Percentiles rank a stretch among this genome's conserved stretches.
Conservation (phyloP, 2,113 vertebrate species). For the Atherinomorus stipes region DNA sequence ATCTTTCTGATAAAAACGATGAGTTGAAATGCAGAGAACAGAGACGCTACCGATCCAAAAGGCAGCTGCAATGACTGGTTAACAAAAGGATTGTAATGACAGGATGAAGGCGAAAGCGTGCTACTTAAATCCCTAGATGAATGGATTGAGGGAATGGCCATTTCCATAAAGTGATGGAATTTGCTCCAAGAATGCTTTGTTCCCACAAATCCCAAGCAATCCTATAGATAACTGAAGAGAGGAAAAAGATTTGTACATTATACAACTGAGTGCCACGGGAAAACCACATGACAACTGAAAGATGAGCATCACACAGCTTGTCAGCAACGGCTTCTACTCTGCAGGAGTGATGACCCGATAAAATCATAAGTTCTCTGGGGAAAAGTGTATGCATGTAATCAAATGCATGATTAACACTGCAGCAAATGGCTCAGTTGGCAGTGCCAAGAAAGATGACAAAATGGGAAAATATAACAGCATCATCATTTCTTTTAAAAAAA, state of each 20-base stretch:
- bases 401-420: conserved; percentile 64
- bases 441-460: conserved; percentile 14
- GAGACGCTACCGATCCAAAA: conserved; percentile 16
- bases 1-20: conserved; percentile 29
- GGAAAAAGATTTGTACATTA: conserved; percentile 45
- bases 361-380: conserved; percentile 57
- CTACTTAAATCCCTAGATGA: conserved; percentile 60
- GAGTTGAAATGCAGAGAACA: conserved; percentile 26
- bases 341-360: conserved; percentile 62
- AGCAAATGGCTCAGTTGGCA: conserved; percentile 68
- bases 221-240: conserved; percentile 49
- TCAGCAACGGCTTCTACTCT: conserved; percentile 40
- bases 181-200: conserved; percentile 43
- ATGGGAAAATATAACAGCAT: conserved; percentile 32
- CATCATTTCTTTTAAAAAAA: neutral
- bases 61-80: conserved; percentile 17
- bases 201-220: conserved; percentile 61
- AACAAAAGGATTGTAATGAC: conserved; percentile 50
- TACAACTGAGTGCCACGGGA: conserved; percentile 30
- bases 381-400: conserved; percentile 56
- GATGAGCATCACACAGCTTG: conserved; percentile 49
- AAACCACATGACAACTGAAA: conserved; percentile 32
- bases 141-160: conserved; percentile 58
- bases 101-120: conserved; percentile 27
- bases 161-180: conserved; percentile 69